Conservation (phyloP, 2,113 vertebrate species). For the Leucopsar rothschildi region DNA sequence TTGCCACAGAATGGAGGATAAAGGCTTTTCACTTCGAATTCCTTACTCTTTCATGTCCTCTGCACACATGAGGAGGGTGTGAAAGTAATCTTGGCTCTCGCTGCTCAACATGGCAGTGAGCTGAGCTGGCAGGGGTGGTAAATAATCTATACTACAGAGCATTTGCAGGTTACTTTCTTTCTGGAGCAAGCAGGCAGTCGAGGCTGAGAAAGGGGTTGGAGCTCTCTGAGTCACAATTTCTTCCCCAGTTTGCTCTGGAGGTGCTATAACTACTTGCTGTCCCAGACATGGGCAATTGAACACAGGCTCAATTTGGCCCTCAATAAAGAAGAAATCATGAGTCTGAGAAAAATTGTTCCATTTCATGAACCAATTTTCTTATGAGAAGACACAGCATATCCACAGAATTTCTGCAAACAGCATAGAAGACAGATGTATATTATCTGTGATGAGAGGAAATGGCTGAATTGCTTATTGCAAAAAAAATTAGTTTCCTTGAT, state of each 20-base stretch:
- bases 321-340: constrained; percentile 66
- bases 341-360: constrained; percentile 63
- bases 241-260: constrained; percentile 1
- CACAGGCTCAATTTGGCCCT: constrained; percentile 54
- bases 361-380: constrained; percentile 65
- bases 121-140: constrained; percentile 23
- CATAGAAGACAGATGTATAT: constrained; percentile 55
- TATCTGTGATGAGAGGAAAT: constrained; percentile 61
- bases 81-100: background rate
- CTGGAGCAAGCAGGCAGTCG: constrained; percentile 37
- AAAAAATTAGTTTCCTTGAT: constrained; percentile 62
- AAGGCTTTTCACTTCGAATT: background rate
- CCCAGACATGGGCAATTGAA: constrained; percentile 52
- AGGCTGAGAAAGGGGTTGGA: background rate
- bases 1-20: background rate
- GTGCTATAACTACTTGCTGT: constrained; percentile 33
- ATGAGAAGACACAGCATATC: constrained; percentile 56
- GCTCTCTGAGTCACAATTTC: constrained; percentile 39
- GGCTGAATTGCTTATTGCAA: constrained; percentile 59
- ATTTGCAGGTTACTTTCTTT: constrained; percentile 31
- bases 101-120: background rate
- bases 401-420: constrained; percentile 62
- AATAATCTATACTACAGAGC: background rate
- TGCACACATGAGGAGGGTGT: background rate
- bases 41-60: background rate